These are phyloP conservation scores for Neoitamus cyanurus DNA, from an alignment of 2,888 invertebrate genomes.

Conservation along the genomic window DNA sequence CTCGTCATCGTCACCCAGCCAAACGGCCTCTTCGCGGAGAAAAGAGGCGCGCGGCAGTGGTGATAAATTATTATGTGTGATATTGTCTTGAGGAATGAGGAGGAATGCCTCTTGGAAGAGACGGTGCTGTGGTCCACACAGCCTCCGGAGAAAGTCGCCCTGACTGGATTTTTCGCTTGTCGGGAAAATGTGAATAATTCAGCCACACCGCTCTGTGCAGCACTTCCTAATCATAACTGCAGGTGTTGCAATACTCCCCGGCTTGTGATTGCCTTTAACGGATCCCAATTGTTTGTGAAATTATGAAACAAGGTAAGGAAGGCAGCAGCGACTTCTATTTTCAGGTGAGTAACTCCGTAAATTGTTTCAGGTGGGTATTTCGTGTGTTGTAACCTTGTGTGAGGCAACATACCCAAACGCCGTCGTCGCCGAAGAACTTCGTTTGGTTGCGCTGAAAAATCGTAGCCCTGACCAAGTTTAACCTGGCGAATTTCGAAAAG, in stretches of 20 bases:
- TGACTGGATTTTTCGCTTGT: not conserved
- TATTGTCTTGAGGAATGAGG: not conserved
- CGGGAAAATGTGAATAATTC: not conserved
- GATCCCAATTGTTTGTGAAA: conserved; percentile 22
- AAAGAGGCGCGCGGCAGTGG: not conserved
- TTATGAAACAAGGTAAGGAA: conserved; percentile 17
- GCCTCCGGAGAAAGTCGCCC: not conserved
- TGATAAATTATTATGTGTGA: not conserved
- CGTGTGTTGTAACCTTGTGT: conserved; percentile 27
- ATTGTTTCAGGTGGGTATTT: conserved; percentile 4
- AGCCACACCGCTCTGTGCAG: not conserved
- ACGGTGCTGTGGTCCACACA: not conserved
- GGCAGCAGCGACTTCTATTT: conserved; percentile 21
- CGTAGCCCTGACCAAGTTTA: conserved; percentile 16
- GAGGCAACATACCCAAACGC: not conserved
- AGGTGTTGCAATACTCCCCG: not conserved
- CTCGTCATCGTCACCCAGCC: conserved; percentile 9
- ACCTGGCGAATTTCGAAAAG: not conserved
- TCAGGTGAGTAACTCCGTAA: conserved; percentile 27
- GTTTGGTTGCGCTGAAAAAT: not conserved
- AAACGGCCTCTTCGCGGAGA: not conserved
- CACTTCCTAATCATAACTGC: conserved; percentile 27
- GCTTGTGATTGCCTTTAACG: conserved; percentile 23
- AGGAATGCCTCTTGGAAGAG: not conserved
- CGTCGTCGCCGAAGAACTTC: not conserved